Percentiles rank a stretch among this genome's conserved stretches.
These are phyloP conservation scores for Patella caerulea DNA, from an alignment of 2,888 invertebrate species.

Conservation along the genomic window DNA sequence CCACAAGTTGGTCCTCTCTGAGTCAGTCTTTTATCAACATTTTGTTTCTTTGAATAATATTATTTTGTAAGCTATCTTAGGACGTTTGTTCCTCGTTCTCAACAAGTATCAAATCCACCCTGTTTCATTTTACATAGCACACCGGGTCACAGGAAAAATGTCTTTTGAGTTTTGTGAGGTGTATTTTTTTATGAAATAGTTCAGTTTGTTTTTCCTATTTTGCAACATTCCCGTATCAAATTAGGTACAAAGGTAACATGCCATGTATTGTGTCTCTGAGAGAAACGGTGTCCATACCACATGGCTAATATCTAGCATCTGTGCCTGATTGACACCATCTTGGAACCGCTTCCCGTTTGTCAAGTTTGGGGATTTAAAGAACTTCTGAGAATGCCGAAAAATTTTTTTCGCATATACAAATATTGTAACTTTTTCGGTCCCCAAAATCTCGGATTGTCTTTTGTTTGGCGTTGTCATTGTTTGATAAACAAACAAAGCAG, in stretches of 20 bases:
- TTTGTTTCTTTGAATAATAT: too few species aligned
- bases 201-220: conserved; percentile 1
- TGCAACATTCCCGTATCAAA: conserved; percentile 9
- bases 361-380: not conserved
- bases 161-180: not conserved
- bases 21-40: too few species aligned
- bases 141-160: too few species aligned
- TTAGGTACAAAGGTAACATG: conserved; percentile 2
- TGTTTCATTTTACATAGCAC: too few species aligned
- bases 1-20: too few species aligned
- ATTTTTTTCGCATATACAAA: not conserved
- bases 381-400: not conserved
- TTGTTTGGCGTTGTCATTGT: too few species aligned
- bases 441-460: too few species aligned
- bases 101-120: too few species aligned
- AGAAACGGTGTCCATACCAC: not conserved
- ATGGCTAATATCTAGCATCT: not conserved
- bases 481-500: too few species aligned
- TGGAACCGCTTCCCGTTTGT: not conserved
- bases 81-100: too few species aligned
- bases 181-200: not conserved
- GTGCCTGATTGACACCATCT: not conserved
- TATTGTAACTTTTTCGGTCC: not conserved
- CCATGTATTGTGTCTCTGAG: conserved; percentile 7
- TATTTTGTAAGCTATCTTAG: too few species aligned